These are phyloP conservation scores for Columba guinea DNA, from an alignment of 2,797 vertebrate species.

Conservation along the genomic window DNA sequence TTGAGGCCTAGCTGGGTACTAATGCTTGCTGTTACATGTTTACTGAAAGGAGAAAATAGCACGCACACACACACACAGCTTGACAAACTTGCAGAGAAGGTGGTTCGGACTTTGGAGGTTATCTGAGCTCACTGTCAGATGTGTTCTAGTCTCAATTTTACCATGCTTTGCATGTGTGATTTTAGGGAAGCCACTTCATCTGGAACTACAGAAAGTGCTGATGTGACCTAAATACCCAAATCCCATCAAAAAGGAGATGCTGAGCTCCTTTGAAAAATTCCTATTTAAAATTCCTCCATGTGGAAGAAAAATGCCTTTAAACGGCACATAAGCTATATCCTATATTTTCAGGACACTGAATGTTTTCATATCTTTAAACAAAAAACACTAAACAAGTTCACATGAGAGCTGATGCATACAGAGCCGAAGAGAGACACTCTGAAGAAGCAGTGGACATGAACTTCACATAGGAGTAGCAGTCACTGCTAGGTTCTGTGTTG, in stretches of 20 bases:
- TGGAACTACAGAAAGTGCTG: background rate
- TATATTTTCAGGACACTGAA: background rate
- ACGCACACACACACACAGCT: background rate
- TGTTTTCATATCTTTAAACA: background rate
- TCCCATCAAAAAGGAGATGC: background rate
- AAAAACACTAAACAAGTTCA: background rate
- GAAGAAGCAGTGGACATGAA: background rate
- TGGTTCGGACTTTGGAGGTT: background rate
- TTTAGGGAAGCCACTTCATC: background rate
- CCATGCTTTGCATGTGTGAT: background rate
- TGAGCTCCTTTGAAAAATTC: background rate
- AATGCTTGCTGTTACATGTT: background rate
- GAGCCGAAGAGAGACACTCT: background rate
- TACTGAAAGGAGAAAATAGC: background rate
- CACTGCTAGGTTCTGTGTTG: fast-evolving
- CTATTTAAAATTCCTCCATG: background rate
- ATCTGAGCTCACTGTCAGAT: background rate
- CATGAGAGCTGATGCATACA: background rate
- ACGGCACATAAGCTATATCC: background rate
- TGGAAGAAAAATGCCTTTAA: background rate
- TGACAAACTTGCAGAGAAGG: background rate
- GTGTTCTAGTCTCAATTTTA: background rate
- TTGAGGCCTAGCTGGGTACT: background rate
- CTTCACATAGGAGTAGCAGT: background rate
- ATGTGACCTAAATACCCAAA: background rate